Conservation (phyloP, 2,113 vertebrate genomes). For the Colinus virginianus region DNA sequence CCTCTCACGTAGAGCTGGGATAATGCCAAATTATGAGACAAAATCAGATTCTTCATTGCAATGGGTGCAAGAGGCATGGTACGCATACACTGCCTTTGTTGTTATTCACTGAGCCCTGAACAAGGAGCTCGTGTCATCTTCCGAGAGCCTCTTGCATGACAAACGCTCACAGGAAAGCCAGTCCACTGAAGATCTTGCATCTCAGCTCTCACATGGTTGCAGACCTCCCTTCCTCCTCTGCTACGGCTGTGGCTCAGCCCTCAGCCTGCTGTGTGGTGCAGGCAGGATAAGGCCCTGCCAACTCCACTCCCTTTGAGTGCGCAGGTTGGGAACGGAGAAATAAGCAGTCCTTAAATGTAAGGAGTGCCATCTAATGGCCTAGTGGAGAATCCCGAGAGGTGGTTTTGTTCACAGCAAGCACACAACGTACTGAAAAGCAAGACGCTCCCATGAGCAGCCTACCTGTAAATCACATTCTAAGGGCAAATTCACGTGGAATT, state of each 20-base stretch:
- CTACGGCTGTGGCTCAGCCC: too few relatives aligned
- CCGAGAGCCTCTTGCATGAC: neutral
- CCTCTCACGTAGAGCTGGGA: neutral
- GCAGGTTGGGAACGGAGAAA: rapidly evolving
- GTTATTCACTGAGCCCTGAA: neutral
- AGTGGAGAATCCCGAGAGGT: neutral
- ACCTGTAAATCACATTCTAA: neutral
- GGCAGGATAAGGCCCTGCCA: neutral
- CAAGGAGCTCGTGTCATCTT: neutral
- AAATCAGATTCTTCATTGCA: neutral
- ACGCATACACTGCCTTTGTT: neutral
- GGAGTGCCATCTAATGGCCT: constrained; percentile 34
- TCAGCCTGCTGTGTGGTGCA: neutral
- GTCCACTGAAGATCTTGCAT: neutral
- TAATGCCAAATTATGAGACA: neutral
- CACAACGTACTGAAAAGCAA: neutral
- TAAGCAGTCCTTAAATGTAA: neutral
- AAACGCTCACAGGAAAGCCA: neutral
- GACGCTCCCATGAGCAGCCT: neutral
- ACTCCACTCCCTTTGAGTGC: rapidly evolving
- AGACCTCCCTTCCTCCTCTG: rapidly evolving
- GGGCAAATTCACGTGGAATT: neutral
- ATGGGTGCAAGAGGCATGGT: rapidly evolving
- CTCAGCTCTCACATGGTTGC: neutral
- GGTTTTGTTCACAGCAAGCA: rapidly evolving